These are phyloP conservation scores for Chloropsis hardwickii DNA, from an alignment of 2,113 vertebrate species.

Conservation along the genomic window DNA sequence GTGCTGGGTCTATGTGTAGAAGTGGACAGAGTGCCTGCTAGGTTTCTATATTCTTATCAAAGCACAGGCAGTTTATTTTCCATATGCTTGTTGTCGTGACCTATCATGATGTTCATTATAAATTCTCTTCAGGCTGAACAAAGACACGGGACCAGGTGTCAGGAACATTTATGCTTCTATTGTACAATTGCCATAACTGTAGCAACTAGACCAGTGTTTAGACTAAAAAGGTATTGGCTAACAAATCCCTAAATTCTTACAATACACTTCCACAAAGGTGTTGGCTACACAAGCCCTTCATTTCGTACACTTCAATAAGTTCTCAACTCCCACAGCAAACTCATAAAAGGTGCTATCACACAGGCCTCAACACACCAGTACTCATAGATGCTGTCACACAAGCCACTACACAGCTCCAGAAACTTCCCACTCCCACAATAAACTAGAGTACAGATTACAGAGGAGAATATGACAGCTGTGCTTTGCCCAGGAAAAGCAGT, in stretches of 20 bases:
- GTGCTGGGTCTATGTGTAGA: neutral
- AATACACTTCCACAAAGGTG: neutral
- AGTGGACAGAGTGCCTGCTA: rapidly evolving
- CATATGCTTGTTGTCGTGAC: neutral
- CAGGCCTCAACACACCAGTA: no score
- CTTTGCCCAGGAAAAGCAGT: neutral
- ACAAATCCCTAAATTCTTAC: neutral
- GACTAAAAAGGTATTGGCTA: neutral
- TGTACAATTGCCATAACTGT: neutral
- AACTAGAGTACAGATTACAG: neutral
- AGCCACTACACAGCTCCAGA: neutral
- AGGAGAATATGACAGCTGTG: neutral
- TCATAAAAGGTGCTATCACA: neutral
- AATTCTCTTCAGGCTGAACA: neutral
- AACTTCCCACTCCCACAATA: neutral
- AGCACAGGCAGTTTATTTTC: neutral
- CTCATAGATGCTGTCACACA: neutral
- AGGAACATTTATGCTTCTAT: neutral
- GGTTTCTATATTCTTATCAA: neutral
- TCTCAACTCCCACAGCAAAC: neutral
- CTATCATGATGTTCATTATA: neutral
- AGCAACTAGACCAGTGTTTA: neutral
- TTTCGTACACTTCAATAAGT: neutral
- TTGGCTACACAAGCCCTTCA: neutral
- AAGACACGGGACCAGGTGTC: neutral